Conservation (phyloP, 2,113 vertebrate species). For the Plotosus lineatus region DNA sequence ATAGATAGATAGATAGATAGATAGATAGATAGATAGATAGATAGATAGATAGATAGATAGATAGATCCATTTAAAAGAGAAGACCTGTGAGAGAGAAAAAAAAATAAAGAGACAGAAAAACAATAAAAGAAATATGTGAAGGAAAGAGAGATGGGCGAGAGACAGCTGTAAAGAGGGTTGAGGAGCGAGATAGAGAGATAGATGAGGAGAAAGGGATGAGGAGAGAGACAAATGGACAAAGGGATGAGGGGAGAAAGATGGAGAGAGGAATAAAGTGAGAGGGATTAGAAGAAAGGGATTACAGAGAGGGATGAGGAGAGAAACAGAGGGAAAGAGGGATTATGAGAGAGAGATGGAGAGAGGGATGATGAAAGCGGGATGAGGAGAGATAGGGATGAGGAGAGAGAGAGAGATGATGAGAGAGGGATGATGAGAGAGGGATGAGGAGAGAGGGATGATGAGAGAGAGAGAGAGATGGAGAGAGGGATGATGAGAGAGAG, state of each 20-base stretch:
- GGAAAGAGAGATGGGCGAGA: not conserved
- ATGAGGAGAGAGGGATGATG: not conserved
- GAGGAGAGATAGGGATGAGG: too few relatives aligned
- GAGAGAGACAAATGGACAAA: not conserved
- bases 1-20: constrained; percentile 21
- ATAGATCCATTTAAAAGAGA: constrained; percentile 65
- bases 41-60: constrained; percentile 13
- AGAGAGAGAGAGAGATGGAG: too few relatives aligned
- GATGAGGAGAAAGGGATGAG: not conserved
- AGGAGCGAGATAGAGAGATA: not conserved
- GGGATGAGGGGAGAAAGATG: too few relatives aligned
- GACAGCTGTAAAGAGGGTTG: too few relatives aligned
- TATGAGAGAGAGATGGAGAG: too few relatives aligned
- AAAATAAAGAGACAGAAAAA: not conserved
- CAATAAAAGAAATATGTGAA: too few relatives aligned
- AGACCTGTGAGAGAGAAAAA: constrained; percentile 13
- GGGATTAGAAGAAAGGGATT: too few relatives aligned
- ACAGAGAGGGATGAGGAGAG: too few relatives aligned
- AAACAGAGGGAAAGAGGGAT: too few relatives aligned
- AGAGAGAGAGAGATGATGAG: too few relatives aligned
- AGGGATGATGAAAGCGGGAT: not conserved
- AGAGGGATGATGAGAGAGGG: not conserved
- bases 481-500: constrained; percentile 54
- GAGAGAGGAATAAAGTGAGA: too few relatives aligned
- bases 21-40: not conserved